phyloP scores from a whole-genome alignment of 1,140 invertebrate genomes.

The Acromyrmex charruanus region DNA sequence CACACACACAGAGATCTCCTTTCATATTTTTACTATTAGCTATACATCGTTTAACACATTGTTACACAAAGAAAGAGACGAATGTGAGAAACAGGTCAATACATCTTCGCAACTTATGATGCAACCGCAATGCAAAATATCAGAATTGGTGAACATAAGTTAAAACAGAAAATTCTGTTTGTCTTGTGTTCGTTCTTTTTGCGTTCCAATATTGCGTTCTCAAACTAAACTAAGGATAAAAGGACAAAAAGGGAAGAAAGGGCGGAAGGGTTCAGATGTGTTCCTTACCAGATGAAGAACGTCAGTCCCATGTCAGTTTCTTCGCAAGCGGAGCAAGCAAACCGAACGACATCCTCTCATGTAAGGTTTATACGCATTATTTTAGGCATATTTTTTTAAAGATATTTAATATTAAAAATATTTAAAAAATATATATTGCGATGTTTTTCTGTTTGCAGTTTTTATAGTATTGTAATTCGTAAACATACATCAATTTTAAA shows the following conservation, averaged over 20 bases:
- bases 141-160: not conserved
- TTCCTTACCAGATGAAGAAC: not conserved
- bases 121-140: not conserved
- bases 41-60: too few relatives aligned
- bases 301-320: slow-evolving; percentile 37
- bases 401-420: too few relatives aligned
- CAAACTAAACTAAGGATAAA: too few relatives aligned
- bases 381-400: too few relatives aligned
- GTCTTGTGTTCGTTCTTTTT: not conserved
- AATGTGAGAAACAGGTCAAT: not conserved
- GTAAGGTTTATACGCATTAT: not conserved
- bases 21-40: not conserved
- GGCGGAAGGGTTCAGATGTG: slow-evolving; percentile 15
- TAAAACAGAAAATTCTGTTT: not conserved
- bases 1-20: too few relatives aligned
- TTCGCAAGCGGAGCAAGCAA: not conserved
- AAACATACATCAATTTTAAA: too few relatives aligned
- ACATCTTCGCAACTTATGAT: not conserved
- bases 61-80: not conserved
- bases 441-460: too few relatives aligned
- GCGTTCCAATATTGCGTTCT: not conserved
- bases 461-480: too few relatives aligned
- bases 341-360: not conserved
- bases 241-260: not conserved
- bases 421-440: too few relatives aligned